These are phyloP conservation scores for Serilophus lunatus DNA, from an alignment of 2,113 vertebrate species.

Conservation along the genomic window DNA sequence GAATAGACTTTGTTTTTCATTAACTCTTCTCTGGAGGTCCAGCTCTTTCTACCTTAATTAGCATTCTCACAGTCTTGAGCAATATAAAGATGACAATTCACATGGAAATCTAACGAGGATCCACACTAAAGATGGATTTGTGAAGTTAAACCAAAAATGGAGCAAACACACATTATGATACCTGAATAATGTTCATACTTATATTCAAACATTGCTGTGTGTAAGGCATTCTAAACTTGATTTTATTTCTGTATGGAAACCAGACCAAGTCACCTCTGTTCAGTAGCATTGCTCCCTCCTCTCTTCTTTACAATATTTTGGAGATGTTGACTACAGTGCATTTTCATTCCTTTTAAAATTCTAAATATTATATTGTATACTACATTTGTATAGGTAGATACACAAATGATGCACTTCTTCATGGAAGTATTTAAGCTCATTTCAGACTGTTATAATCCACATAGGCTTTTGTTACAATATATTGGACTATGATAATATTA, in stretches of 20 bases:
- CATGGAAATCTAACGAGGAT: not conserved
- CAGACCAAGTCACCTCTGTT: not conserved
- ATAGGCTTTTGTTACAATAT: not conserved
- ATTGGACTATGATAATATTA: not conserved
- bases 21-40: not conserved
- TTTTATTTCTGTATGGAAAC: not conserved
- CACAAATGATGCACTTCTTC: not conserved
- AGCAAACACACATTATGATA: not conserved
- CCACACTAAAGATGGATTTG: not conserved
- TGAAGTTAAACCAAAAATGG: not conserved
- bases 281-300: not conserved
- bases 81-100: not conserved
- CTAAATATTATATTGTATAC: not conserved
- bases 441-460: not conserved
- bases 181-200: not conserved
- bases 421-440: not conserved
- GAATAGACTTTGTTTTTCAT: not conserved
- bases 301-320: not conserved
- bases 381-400: not conserved
- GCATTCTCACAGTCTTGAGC: not conserved
- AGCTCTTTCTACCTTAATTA: not conserved
- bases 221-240: not conserved
- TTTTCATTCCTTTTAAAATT: not conserved
- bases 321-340: not conserved
- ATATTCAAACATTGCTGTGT: not conserved